These are phyloP conservation scores for Philereme vetulata DNA, from an alignment of 2,888 invertebrate genomes.

Conservation along the genomic window DNA sequence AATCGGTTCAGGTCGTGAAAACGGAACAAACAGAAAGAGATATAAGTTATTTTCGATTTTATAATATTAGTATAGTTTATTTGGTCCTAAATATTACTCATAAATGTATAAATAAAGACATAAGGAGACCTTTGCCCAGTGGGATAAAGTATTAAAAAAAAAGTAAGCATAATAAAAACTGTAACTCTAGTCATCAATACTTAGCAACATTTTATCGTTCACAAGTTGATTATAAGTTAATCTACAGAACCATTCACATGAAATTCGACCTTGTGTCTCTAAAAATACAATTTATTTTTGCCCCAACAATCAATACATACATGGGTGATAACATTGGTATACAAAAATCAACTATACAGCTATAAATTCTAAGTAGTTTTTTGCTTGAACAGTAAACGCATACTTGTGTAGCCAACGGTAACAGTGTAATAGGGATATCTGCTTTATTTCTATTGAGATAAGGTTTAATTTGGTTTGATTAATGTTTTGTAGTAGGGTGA, in stretches of 20 bases:
- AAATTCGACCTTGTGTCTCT: conserved; percentile 8
- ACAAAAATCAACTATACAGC: conserved; percentile 1
- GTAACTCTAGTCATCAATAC: conserved; percentile 16
- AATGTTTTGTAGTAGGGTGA: conserved; percentile 39
- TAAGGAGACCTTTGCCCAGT: no score
- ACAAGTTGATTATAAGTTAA: conserved; percentile 19
- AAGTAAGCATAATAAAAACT: conserved; percentile 7
- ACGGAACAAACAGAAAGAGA: no score
- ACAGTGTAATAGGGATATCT: neutral
- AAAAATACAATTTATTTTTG: conserved; percentile 6
- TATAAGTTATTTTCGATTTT: no score
- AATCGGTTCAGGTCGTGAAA: no score
- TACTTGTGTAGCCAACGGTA: conserved; percentile 2
- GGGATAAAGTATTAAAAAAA: no score
- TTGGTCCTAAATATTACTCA: no score
- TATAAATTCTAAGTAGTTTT: neutral
- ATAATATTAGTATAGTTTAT: no score
- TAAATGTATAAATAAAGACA: no score
- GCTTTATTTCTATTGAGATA: neutral
- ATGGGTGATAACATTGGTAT: neutral
- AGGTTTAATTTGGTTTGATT: conserved; percentile 14
- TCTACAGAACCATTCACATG: conserved; percentile 1
- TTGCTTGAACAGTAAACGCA: conserved; percentile 2
- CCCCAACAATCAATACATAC: neutral
- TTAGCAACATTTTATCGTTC: conserved; percentile 20